A percentile compares a stretch with the other conserved stretches of the same genome.
These are phyloP conservation scores for Formica exsecta DNA, from an alignment of 1,140 invertebrate genomes.

Conservation along the genomic window DNA sequence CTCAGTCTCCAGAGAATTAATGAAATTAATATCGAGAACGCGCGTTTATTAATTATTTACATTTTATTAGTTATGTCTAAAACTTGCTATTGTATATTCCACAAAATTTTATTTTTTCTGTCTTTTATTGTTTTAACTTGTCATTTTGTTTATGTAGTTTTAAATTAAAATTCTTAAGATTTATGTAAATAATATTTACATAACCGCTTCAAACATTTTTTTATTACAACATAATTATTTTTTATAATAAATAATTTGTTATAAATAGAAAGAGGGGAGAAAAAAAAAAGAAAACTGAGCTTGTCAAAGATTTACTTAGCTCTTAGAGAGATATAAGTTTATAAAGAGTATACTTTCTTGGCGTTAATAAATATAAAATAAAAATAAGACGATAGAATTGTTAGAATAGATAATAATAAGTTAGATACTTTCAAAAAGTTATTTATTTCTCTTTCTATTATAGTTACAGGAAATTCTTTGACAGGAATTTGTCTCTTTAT, in stretches of 20 bases:
- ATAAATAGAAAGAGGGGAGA: background rate
- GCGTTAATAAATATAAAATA: too few relatives aligned
- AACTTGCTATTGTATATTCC: background rate
- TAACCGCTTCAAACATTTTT: background rate
- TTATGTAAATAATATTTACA: background rate
- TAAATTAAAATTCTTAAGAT: slow-evolving; percentile 8
- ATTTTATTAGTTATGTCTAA: slow-evolving; percentile 25
- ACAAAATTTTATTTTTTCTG: background rate
- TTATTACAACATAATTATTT: background rate
- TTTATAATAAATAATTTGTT: background rate
- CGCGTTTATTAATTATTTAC: slow-evolving; percentile 32
- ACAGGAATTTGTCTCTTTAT: too few relatives aligned
- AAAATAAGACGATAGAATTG: too few relatives aligned
- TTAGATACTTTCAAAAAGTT: too few relatives aligned
- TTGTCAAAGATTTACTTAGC: too few relatives aligned
- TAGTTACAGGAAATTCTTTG: too few relatives aligned
- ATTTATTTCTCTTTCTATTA: too few relatives aligned
- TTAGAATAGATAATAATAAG: too few relatives aligned
- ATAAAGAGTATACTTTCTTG: too few relatives aligned
- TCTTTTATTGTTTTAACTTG: background rate
- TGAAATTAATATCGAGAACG: slow-evolving; percentile 42
- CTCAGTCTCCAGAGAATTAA: slow-evolving; percentile 48
- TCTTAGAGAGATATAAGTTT: too few relatives aligned
- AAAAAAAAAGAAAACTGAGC: too few relatives aligned
- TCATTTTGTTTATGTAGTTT: background rate